Conservation (phyloP, 2,113 vertebrate genomes). For the Natator depressus region DNA sequence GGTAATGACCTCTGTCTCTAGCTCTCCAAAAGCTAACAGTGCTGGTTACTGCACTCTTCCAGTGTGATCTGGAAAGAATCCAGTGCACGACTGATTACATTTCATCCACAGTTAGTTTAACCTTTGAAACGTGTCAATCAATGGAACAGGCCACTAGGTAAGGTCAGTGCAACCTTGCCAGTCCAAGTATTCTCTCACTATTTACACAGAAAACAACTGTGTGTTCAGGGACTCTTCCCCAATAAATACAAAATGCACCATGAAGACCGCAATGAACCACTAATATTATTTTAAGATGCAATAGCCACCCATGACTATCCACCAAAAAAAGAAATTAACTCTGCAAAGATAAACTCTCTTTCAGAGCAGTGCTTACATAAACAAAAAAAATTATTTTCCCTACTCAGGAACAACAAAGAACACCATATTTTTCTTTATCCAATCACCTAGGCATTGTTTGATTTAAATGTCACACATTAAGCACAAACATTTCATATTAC, state of each 20-base stretch:
- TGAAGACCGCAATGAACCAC: background rate
- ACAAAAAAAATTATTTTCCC: background rate
- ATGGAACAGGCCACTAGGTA: conserved; percentile 63
- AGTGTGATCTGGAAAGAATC: conserved; percentile 70
- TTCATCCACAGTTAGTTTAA: conserved; percentile 79
- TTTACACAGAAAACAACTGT: conserved; percentile 67
- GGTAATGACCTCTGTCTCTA: conserved; percentile 77
- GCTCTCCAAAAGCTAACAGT: conserved; percentile 68
- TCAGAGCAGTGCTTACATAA: background rate
- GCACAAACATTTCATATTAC: background rate
- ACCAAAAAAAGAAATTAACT: background rate
- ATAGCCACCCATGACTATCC: background rate
- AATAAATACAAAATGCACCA: conserved; percentile 28
- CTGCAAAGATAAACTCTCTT: background rate
- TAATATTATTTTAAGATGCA: conserved; percentile 7
- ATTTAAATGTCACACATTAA: background rate
- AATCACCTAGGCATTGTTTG: background rate
- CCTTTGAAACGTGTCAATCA: conserved; percentile 80
- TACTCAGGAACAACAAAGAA: background rate
- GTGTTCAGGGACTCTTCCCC: conserved; percentile 50
- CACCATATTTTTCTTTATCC: background rate
- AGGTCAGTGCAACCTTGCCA: conserved; percentile 74
- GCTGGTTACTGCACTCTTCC: conserved; percentile 58
- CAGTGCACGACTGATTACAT: conserved; percentile 68
- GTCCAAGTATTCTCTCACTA: conserved; percentile 54